A percentile compares a stretch with the other conserved stretches of the same genome.
phyloP scores from a whole-genome alignment of 2,888 invertebrate species.

The Catotricha subobsoleta region DNA sequence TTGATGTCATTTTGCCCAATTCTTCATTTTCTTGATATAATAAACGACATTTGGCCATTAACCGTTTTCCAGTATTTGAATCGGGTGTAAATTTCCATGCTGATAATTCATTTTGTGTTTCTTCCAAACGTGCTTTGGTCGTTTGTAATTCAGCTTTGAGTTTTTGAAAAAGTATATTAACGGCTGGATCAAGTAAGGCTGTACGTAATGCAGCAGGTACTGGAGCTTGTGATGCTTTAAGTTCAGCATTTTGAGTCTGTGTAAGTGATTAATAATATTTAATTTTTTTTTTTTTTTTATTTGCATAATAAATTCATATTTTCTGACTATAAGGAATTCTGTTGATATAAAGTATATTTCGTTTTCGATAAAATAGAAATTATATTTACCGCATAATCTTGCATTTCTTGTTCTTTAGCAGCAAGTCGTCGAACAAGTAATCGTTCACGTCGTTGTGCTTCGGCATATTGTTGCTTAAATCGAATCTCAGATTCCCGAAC shows the following conservation, averaged over 20 bases:
- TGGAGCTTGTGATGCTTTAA: conserved; percentile 77
- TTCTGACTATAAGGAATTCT: not conserved
- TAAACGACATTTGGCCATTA: conserved; percentile 93
- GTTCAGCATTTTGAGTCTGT: conserved; percentile 83
- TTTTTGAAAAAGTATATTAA: conserved; percentile 81
- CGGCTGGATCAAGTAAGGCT: conserved; percentile 83
- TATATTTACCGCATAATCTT: conserved; percentile 77
- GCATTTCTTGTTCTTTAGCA: conserved; percentile 91
- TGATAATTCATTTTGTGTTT: conserved; percentile 91
- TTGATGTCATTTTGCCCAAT: conserved; percentile 85
- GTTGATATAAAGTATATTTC: not conserved
- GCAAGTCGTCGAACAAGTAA: conserved; percentile 80
- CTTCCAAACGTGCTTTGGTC: conserved; percentile 79
- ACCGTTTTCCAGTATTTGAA: conserved; percentile 90
- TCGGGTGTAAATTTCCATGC: conserved; percentile 99
- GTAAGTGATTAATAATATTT: not conserved
- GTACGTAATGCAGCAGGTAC: conserved; percentile 55
- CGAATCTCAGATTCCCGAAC: conserved; percentile 55
- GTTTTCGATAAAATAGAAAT: too few species aligned
- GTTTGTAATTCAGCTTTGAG: conserved; percentile 78
- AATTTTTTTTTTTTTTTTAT: not conserved
- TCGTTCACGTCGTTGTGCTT: conserved; percentile 80
- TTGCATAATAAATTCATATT: conserved; percentile 4
- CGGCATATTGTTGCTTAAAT: conserved; percentile 61
- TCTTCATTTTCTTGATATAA: conserved; percentile 96